These are phyloP conservation scores for Laterallus jamaicensis DNA, from an alignment of 2,113 vertebrate genomes.

Conservation along the genomic window DNA sequence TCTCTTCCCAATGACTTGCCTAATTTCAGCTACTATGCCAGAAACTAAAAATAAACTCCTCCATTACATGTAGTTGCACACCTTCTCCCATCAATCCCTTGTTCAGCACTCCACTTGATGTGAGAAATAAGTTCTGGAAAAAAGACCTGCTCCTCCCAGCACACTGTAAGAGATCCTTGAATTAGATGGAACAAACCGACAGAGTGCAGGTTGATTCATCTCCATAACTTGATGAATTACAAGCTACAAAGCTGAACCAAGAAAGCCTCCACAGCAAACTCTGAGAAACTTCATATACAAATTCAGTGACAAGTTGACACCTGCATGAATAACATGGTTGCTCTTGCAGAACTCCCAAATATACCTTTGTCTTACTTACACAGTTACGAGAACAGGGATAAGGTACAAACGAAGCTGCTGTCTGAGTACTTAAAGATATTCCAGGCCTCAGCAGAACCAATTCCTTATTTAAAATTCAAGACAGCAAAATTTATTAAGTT, in stretches of 20 bases:
- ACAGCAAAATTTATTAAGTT: neutral
- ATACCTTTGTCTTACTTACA: neutral
- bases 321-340: fast-evolving
- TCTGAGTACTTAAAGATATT: neutral
- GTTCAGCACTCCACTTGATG: neutral
- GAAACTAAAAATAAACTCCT: conserved; percentile 8
- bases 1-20: neutral
- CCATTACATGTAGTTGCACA: neutral
- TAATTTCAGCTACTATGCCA: conserved; percentile 21
- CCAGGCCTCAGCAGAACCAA: neutral
- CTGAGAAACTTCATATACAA: neutral
- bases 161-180: neutral
- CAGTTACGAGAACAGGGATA: neutral
- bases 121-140: neutral
- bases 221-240: fast-evolving
- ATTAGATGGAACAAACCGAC: neutral
- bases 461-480: neutral
- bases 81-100: neutral
- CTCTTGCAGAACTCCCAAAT: neutral
- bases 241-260: neutral
- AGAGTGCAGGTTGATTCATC: neutral
- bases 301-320: neutral
- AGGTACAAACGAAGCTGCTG: neutral
- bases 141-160: neutral
- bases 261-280: neutral